Evolutionary conservation across 2,888 invertebrate species (phyloP).

Genomic region (Drosophila suboccidentalis): DNA sequence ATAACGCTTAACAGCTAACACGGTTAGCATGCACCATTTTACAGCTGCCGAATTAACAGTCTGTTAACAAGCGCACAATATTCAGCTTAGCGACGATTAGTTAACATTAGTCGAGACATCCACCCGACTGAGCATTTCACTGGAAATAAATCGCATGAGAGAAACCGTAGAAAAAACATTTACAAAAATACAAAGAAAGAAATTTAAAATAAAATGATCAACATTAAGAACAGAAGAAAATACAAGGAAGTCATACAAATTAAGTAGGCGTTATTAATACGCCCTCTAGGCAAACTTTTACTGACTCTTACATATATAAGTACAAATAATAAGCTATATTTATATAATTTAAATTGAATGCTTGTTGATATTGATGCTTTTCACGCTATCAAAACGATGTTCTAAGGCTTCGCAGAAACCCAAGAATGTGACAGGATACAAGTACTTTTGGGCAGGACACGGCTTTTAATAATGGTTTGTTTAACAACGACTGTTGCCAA

Average conservation of each 20-base stretch:
- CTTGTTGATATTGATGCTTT: conserved; percentile 64
- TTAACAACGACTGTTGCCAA: conserved; percentile 47
- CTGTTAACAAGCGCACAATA: conserved; percentile 1
- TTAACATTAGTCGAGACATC: conserved; percentile 26
- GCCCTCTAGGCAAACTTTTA: conserved; percentile 22
- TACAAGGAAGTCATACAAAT: not conserved
- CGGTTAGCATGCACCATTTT: not conserved
- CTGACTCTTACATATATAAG: not conserved
- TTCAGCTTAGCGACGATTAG: not conserved
- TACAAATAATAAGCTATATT: too few species aligned
- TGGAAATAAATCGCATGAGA: conserved; percentile 33
- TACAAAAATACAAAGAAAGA: too few species aligned
- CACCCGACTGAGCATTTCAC: conserved; percentile 12
- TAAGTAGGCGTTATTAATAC: conserved; percentile 48
- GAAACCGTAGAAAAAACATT: not conserved
- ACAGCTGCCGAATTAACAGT: not conserved
- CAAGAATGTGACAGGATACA: not conserved
- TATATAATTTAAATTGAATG: conserved; percentile 69
- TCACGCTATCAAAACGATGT: conserved; percentile 53
- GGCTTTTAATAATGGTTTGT: conserved; percentile 51
- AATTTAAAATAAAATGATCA: too few species aligned
- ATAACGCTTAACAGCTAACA: not conserved
- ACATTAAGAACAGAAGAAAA: too few species aligned
- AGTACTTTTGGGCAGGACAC: conserved; percentile 7
- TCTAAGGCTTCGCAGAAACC: conserved; percentile 36